These are phyloP conservation scores for Melanotaenia pygmaea DNA, from an alignment of 2,797 vertebrate genomes.

Conservation along the genomic window DNA sequence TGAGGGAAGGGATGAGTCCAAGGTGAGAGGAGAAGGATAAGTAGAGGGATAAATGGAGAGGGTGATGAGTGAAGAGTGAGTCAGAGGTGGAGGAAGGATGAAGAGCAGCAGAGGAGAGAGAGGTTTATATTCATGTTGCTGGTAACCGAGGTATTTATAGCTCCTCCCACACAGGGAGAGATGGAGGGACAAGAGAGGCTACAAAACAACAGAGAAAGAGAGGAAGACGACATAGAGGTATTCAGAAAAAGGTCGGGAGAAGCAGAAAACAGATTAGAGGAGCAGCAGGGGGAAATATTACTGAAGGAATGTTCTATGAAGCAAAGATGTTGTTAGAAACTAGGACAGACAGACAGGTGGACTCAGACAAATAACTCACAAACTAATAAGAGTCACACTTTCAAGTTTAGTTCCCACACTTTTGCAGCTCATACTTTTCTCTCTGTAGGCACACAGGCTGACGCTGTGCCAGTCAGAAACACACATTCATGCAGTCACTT, in stretches of 20 bases:
- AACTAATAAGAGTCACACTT: constrained; percentile 11
- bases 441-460: constrained; percentile 1
- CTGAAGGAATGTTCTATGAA: constrained; percentile 31
- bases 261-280: constrained; percentile 48
- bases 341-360: constrained; percentile 17
- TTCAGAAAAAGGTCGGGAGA: constrained; percentile 38
- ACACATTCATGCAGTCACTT: constrained; percentile 34
- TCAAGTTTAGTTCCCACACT: constrained; percentile 53
- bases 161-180: constrained; percentile 73
- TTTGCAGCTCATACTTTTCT: constrained; percentile 21
- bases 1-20: constrained; percentile 18
- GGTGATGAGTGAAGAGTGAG: constrained; percentile 60
- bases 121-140: constrained; percentile 77
- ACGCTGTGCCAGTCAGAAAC: constrained; percentile 17
- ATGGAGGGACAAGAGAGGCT: constrained; percentile 20
- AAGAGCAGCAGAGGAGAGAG: constrained; percentile 62
- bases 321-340: constrained; percentile 28
- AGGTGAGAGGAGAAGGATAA: constrained; percentile 40
- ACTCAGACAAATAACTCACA: constrained; percentile 6
- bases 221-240: constrained; percentile 37
- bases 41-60: constrained; percentile 23
- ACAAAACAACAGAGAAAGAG: constrained; percentile 33
- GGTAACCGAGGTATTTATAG: constrained; percentile 80
- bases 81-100: constrained; percentile 66
- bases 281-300: constrained; percentile 48